A percentile compares a stretch with the other conserved stretches of the same genome.
phyloP scores from a whole-genome alignment of 2,113 vertebrate genomes.

The Pollachius pollachius region DNA sequence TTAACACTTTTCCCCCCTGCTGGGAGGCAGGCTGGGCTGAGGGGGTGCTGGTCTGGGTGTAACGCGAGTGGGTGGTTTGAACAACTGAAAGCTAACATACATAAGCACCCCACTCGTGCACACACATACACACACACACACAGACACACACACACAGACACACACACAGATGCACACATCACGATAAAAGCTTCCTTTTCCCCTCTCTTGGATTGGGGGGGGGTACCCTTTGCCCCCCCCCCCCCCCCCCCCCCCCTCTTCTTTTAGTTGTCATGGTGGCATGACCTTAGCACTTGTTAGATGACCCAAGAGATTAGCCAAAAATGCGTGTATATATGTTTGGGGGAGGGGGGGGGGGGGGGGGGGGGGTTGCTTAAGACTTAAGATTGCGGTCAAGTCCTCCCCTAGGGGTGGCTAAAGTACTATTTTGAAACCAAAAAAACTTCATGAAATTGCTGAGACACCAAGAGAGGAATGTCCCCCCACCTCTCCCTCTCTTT shows the following conservation, averaged over 20 bases:
- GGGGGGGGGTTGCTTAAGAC: neutral
- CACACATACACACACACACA: too few relatives aligned
- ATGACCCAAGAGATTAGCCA: conserved; percentile 63
- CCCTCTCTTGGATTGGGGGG: too few relatives aligned
- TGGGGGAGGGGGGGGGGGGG: neutral
- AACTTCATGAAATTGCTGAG: conserved; percentile 90
- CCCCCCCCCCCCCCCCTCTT: conserved; percentile 1
- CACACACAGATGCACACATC: conserved; percentile 10
- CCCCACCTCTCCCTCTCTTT: conserved; percentile 24
- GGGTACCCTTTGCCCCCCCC: neutral
- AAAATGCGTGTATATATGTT: conserved; percentile 12
- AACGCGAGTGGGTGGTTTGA: too few relatives aligned
- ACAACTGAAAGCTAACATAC: too few relatives aligned
- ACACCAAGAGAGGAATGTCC: conserved; percentile 84
- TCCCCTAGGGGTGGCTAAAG: conserved; percentile 57
- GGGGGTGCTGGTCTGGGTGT: neutral
- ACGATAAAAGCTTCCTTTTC: too few relatives aligned
- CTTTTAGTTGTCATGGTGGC: conserved; percentile 69
- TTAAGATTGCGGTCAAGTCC: conserved; percentile 44
- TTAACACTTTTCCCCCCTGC: too few relatives aligned
- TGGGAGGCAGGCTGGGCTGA: neutral
- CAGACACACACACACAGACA: neutral
- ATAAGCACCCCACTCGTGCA: too few relatives aligned
- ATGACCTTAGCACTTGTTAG: conserved; percentile 67
- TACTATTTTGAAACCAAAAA: conserved; percentile 53